Evolutionary conservation across 2,888 invertebrate species (phyloP), one percentile per base, ranked within the genome.

Genomic region (Ornithoptera priamus): DNA sequence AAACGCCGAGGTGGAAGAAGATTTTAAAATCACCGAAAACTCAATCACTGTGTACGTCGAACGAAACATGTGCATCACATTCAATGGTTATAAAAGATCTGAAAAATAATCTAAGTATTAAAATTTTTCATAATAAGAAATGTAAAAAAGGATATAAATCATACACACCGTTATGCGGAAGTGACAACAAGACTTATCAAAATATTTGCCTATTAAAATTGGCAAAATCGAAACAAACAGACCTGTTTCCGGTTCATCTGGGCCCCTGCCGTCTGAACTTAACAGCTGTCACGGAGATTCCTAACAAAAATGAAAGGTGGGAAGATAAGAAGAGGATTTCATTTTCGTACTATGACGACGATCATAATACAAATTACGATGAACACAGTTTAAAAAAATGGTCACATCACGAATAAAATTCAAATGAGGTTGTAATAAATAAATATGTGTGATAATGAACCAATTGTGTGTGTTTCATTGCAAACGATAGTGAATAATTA

Each of bases 11-110:
- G 10, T 50, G 4, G 17, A 5, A 15, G 50, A 50, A 18, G 4
- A 50, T 18, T 17, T 2, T 7, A 20, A 57, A 57, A 18, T 20
- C 20, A 20, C 1, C n/a, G 3, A 7, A 72, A 30, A 62, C 71
- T 73, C 1, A 50, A 53, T 24, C 73, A 15, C 17, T 78, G 2
- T 79, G 78, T 64, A 77, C 73, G 0, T 74, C 77, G 2, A 69
- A 78, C 46, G 53, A 70, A 68, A 76, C 74, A 18, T 78, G 73
- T 57, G 12, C 74, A n/a, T 70, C 75, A 1, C 63, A 58, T 15
- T 53, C 59, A 17, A 70, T 65, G 3, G 72, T 77, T 60, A 39
- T 67, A 20, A 61, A 66, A 22, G 75, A 73, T 15, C 70, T 75
- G 61, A 72, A 72, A 62, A 70, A 67, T 10, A 62, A 65, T 1